phyloP scores from a whole-genome alignment of 1,140 invertebrate genomes.

The Andricus grossulariae region DNA sequence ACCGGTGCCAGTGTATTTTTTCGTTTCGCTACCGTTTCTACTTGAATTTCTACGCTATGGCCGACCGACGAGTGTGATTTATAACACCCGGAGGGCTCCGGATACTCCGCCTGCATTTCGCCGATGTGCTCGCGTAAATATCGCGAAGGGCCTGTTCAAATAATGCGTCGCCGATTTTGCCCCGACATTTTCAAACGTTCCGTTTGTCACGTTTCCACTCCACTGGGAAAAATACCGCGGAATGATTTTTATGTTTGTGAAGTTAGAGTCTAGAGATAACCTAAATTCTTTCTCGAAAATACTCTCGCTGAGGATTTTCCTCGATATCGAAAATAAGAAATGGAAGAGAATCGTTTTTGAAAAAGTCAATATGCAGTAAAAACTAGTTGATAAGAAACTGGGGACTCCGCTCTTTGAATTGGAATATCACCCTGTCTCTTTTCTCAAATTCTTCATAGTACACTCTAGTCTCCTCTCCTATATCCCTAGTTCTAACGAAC shows the following conservation, averaged over 20 bases:
- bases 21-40: background rate
- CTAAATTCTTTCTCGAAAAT: background rate
- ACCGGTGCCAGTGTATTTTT: background rate
- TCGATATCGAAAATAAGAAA: no score
- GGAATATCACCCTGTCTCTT: no score
- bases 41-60: background rate
- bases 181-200: conserved; percentile 1
- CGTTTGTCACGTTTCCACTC: conserved; percentile 21
- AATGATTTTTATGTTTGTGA: background rate
- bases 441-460: no score
- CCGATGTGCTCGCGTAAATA: conserved; percentile 18
- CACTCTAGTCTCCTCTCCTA: no score
- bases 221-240: background rate
- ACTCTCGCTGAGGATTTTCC: no score
- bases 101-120: conserved; percentile 1
- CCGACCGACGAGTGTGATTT: conserved; percentile 20
- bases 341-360: no score
- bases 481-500: no score
- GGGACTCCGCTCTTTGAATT: no score
- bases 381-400: no score
- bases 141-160: conserved; percentile 11
- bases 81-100: background rate
- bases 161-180: conserved; percentile 13
- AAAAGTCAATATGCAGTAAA: no score
- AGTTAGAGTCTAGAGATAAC: background rate